Base-by-base conservation (phyloP, 2,113 vertebrate genomes). In the Etheostoma spectabile region DNA sequence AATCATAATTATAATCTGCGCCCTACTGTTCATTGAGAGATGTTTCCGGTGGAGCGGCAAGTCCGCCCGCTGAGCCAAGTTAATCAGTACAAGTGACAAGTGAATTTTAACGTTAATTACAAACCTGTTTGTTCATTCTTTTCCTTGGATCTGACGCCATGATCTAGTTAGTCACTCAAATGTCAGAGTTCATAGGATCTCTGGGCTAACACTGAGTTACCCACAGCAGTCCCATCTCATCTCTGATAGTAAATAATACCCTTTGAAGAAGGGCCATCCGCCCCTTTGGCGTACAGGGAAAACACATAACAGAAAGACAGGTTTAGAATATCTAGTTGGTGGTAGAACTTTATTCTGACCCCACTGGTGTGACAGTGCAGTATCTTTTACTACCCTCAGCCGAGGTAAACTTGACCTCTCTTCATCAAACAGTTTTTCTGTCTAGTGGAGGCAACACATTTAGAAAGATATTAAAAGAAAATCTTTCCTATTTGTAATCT, bases 101-200 rank as follows among this genome's bases (percentile, higher is more conserved):
- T 30, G 30, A 30, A 10, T 38, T 38, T 38, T 38, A 38, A 38
- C 8, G 35, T 10, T 38, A 38, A 38, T 38, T 38, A 8, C 35
- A 38, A 38, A 38, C 35, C 35, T 10, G 35, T 38, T 38, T 38
- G 35, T 38, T 2, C 8, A 10, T 38, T 38, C 35, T 38, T 38
- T 38, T 38, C 35, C 8, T 8, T 38, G 35, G 35, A 38, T 38
- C 8, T 10, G 35, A 10, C 35, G 21, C 27, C 10, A 16, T 72
- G 55, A 73, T 51, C 2, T 33, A 30, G 14, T 27, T 15, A 6
- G 10, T 71, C 22, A 53, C 33, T 10, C 30, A 79, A 16, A 62
- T 27, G 53, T 77, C 55, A 68, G 45, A 16, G 22, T 55, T 71
- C 24, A 21, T 10, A 8, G 52, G 69, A 27, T 57, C 61, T 42